Evolutionary conservation across 2,797 vertebrate genomes (phyloP), one percentile per base, ranked within the genome.

Genomic region (Trematomus bernacchii): DNA sequence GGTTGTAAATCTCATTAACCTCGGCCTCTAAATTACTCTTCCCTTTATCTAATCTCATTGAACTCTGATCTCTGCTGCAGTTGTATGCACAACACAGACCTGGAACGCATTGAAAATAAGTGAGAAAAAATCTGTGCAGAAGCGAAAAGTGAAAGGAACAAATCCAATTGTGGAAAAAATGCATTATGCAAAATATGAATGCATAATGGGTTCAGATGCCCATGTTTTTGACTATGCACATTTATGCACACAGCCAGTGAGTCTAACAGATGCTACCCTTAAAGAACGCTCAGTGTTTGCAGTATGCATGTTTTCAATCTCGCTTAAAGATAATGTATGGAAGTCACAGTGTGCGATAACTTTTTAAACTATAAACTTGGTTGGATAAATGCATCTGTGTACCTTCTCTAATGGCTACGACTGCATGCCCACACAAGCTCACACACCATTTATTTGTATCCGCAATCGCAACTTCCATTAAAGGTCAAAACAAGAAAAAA

Each of bases 361-460:
- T 47, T 30, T 55, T 53, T 46, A 15, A 5, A 3, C 13, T 27
- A 42, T 3, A 33, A 54, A 63, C 7, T 30, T 23, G 15, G 10
- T 21, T 66, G 62, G 15, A 58, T 44, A 23, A 50, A 23, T 50
- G 12, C 52, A 77, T 61, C 3, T 19, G 23, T 5, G 27, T 27
- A 1, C 43, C n/a, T 19, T 54, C 42, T 72, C 16, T 54, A 64
- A 73, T 47, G 54, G 55, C 57, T 42, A 18, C 65, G 19, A 52
- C 19, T 63, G 2, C 57, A 47, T 0, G 46, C 19, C 21, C 23
- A 55, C 43, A 50, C 63, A 53, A 40, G 65, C 62, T 37, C 0
- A 40, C 74, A 55, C 73, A 53, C 70, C 73, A 69, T 76, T 88
- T 82, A 80, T 77, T 80, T 88, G 58, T 71, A 88, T 79, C 76